phyloP scores from a whole-genome alignment of 2,113 vertebrate species.

The Oxyura jamaicensis region DNA sequence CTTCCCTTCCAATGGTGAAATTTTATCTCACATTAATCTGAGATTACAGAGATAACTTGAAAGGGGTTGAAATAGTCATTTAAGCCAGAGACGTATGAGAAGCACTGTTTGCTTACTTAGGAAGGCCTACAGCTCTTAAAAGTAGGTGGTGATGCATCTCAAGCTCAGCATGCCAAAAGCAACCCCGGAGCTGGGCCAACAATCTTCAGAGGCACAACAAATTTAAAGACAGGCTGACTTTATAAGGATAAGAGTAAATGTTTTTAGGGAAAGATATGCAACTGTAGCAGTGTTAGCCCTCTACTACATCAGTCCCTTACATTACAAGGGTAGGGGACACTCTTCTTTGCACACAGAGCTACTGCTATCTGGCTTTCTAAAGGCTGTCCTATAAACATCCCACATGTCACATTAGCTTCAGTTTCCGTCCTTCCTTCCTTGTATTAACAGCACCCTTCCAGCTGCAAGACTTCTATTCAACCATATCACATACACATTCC shows the following conservation, averaged over 20 bases:
- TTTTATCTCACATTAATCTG: neutral
- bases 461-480: neutral
- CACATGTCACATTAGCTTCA: neutral
- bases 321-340: neutral
- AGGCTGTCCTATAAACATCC: neutral
- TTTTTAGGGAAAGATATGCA: neutral
- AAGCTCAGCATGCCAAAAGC: neutral
- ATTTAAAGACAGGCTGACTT: neutral
- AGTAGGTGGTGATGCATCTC: neutral
- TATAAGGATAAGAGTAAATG: neutral
- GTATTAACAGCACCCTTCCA: neutral
- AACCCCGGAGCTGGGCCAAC: neutral
- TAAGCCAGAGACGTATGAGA: neutral
- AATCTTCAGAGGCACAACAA: neutral
- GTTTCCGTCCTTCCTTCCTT: neutral
- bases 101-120: neutral
- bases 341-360: neutral
- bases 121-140: neutral
- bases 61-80: neutral
- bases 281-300: neutral
- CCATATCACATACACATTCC: neutral
- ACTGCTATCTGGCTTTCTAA: neutral
- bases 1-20: neutral
- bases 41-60: neutral
- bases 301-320: neutral